These are phyloP conservation scores for Upupa epops DNA, from an alignment of 2,113 vertebrate species.

Conservation along the genomic window DNA sequence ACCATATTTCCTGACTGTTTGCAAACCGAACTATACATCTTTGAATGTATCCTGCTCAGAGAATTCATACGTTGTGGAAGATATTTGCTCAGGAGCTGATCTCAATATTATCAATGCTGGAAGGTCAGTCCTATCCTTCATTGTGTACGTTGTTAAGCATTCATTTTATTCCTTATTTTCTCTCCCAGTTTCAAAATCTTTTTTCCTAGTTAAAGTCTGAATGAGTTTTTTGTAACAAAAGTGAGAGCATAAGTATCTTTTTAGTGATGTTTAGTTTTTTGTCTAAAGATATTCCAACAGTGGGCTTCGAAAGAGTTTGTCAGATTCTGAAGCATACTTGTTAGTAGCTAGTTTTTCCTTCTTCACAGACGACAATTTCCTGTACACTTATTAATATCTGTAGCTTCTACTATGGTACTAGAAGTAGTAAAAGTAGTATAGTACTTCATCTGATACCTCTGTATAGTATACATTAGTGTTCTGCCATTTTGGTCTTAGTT, in stretches of 20 bases:
- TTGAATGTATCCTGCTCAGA: slow-evolving; percentile 93
- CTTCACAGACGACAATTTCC: neutral
- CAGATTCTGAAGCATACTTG: neutral
- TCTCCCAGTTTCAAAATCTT: neutral
- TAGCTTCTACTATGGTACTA: neutral
- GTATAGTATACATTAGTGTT: neutral
- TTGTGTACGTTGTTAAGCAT: neutral
- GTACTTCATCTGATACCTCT: neutral
- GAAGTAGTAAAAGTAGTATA: neutral
- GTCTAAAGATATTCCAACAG: neutral
- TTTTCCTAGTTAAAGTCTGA: neutral
- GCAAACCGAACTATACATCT: slow-evolving; percentile 95
- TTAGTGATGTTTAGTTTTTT: neutral
- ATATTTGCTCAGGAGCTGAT: slow-evolving; percentile 93
- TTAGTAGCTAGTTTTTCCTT: neutral
- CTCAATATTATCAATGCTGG: slow-evolving; percentile 87
- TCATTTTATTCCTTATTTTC: neutral
- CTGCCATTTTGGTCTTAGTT: neutral
- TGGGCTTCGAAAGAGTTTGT: neutral
- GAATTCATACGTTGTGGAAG: slow-evolving; percentile 92
- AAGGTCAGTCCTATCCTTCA: slow-evolving; percentile 81
- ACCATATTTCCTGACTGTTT: slow-evolving; percentile 97
- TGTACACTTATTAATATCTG: neutral
- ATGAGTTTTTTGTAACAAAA: neutral
- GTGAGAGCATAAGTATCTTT: neutral